phyloP scores from a whole-genome alignment of 1,140 invertebrate species.

The Bombyx mandarina region DNA sequence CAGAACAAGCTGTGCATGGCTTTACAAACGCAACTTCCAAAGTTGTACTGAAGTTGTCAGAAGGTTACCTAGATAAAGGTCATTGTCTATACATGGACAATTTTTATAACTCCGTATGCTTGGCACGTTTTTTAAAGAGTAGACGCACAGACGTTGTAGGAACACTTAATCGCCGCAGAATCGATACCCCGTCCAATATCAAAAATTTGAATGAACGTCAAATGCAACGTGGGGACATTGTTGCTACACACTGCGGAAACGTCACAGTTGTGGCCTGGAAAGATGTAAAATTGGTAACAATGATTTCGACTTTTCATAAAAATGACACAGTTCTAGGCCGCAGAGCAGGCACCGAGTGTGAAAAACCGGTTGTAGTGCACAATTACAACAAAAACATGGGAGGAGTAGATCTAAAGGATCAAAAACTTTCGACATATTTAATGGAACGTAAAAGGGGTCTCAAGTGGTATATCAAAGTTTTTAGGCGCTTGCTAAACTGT shows the following conservation, averaged over 20 bases:
- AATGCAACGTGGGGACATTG: constrained; percentile 7
- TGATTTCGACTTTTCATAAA: no score
- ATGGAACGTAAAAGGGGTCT: constrained; percentile 17
- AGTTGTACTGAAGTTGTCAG: no score
- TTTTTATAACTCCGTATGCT: background rate
- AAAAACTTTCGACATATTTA: background rate
- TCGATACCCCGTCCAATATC: constrained; percentile 7
- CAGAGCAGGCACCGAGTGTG: constrained; percentile 5
- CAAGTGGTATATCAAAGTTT: constrained; percentile 27
- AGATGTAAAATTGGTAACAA: background rate
- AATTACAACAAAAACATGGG: constrained; percentile 31
- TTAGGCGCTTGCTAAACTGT: constrained; percentile 7
- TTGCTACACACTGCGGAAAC: background rate
- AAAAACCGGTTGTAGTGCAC: constrained; percentile 16
- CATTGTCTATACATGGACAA: no score
- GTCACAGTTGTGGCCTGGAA: constrained; percentile 5
- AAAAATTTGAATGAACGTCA: constrained; percentile 7
- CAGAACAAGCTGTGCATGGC: constrained; percentile 9
- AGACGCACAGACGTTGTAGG: constrained; percentile 15
- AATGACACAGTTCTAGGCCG: background rate
- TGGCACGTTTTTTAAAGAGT: constrained; percentile 8
- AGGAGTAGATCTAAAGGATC: constrained; percentile 19
- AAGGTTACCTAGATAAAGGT: no score
- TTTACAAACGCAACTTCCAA: constrained; percentile 10
- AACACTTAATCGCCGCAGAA: constrained; percentile 9